Base-by-base conservation (phyloP, 1,140 invertebrate species). In the Laupala kohalensis region DNA sequence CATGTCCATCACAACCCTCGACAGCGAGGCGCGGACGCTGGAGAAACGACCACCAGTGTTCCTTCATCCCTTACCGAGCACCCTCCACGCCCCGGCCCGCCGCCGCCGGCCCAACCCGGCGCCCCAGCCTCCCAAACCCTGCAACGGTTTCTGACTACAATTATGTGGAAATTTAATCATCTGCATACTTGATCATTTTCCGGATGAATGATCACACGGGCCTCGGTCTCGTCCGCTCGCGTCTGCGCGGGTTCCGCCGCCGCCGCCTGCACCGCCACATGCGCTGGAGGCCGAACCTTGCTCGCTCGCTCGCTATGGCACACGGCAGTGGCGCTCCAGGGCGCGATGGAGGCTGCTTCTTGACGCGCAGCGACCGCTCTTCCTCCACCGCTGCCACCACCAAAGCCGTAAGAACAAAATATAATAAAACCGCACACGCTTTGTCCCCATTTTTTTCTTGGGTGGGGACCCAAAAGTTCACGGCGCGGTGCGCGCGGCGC, bases 161-260 rank as follows among this genome's bases (percentile, higher is more conserved):
- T 71, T 71, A 73, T 72, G 70, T 67, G 66, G 70, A 73, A 72
- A 73, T 73, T 71, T 71, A 73, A 73, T 71, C 69, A 73, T 71
- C 71, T 71, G 72, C 72, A 72, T 73, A 73, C 74, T 74, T 74
- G 72, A 74, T 75, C 74, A 71, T 74, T 71, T 74, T 72, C 71
- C 72, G 71, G 70, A 67, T 70, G 69, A 73, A 65, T 71, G 72
- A 73, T 71, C 71, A 74, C 71, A 74, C 69, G 71, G n/a, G 69
- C 37, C 64, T 72, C 67, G 73, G 70, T 69, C 69, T 27, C 63
- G 69, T 63, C 70, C 66, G 37, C 69, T 69, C 65, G 67, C 69
- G 63, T 65, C 67, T 63, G 68, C 67, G 30, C 53, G 25, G 63
- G 53, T 23, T 12, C 25, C 1, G 1, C 64, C 1, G 37, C 37